These are phyloP conservation scores for Tragelaphus strepsiceros DNA, from an alignment of 2,113 vertebrate species.

Conservation along the genomic window DNA sequence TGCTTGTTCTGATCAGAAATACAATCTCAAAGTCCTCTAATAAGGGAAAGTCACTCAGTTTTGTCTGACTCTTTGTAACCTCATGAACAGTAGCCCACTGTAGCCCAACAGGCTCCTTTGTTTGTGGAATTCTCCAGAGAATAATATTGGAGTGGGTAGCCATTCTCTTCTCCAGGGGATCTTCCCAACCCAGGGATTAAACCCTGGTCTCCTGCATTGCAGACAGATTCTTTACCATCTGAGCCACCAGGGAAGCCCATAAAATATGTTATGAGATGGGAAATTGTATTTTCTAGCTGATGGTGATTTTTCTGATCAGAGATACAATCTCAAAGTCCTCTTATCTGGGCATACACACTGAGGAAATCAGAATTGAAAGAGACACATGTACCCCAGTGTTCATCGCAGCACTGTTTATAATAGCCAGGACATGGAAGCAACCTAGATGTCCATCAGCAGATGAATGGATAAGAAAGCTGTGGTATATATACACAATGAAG, in stretches of 20 bases:
- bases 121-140: background rate
- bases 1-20: background rate
- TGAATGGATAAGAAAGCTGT: too few relatives aligned
- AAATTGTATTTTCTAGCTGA: background rate
- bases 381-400: too few relatives aligned
- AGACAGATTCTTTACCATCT: background rate
- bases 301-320: background rate
- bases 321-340: background rate
- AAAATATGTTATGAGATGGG: background rate
- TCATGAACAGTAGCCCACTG: background rate
- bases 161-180: background rate
- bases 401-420: too few relatives aligned
- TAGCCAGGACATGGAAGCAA: too few relatives aligned
- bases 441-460: too few relatives aligned
- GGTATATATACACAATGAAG: too few relatives aligned
- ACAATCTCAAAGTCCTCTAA: background rate
- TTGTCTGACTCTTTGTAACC: background rate
- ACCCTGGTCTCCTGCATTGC: fast-evolving
- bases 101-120: background rate
- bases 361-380: too few relatives aligned
- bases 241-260: background rate
- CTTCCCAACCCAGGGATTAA: background rate
- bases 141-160: background rate
- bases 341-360: background rate
- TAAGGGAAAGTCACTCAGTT: background rate